Base-by-base conservation (phyloP, 2,888 invertebrate species). In the Eilema sororculum region DNA sequence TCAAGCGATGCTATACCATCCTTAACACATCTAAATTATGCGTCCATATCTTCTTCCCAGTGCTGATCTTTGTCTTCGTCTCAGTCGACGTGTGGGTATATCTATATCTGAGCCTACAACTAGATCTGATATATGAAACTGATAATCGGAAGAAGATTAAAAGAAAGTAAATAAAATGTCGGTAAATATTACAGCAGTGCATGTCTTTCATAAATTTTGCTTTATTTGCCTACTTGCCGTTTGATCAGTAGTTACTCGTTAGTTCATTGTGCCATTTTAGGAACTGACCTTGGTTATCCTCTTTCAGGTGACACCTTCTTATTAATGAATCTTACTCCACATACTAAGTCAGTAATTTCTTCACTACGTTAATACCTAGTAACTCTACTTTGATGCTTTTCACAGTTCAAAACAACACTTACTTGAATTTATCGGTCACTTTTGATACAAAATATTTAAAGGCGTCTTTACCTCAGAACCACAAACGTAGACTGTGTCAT, bases 401-500 rank as follows among this genome's bases (percentile, higher is more conserved):
- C n/a, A n/a, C n/a, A 9, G 9, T 52, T 52, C n/a, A 61, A 37
- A 33, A 30, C 30, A 58, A 3, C 9, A 41, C 41, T 13, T 25
- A 56, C n/a, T n/a, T 6, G 2, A 25, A 28, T 3, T n/a, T 46
- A 25, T 9, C 4, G n/a, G 9, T 20, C 5, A 52, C 13, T n/a
- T 30, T n/a, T 2, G 30, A 52, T n/a, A 28, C 8, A 25, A 33
- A 33, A 33, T 56, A 28, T 10, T 20, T 37, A 28, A 2, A 28
- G 24, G 28, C 61, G 67, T 62, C 67, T 25, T 61, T 12, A 24
- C 33, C 52, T 1, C 67, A 61, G 33, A 33, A 20, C 20, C 13
- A 52, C 56, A 52, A 13, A 22, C 46, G 56, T 22, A 8, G 13
- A 56, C n/a, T 65, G 64, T 22, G 30, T 52, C 67, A 60, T 30